Base-by-base conservation (phyloP, 1,140 invertebrate genomes). In the Sweltsa coloradensis region DNA sequence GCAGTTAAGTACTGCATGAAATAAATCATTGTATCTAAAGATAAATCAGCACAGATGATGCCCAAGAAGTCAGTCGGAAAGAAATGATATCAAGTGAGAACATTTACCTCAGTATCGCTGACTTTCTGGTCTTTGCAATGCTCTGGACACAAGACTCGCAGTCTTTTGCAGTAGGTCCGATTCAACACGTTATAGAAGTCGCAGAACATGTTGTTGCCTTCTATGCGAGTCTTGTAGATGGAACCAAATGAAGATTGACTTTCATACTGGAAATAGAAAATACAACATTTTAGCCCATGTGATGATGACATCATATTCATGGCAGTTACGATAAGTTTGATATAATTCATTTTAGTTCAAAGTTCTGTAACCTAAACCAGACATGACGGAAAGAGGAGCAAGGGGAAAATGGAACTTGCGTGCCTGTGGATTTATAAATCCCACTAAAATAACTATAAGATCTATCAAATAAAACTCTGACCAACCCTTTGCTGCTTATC, bases 41-140 rank as follows among this genome's bases (percentile, higher is more conserved):
- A n/a, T n/a, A n/a, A n/a, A n/a, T n/a, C n/a, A n/a, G n/a, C n/a
- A n/a, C n/a, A n/a, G n/a, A n/a, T n/a, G n/a, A n/a, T n/a, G n/a
- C n/a, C n/a, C n/a, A n/a, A n/a, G n/a, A n/a, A n/a, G n/a, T n/a
- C n/a, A n/a, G n/a, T n/a, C n/a, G n/a, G n/a, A n/a, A n/a, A n/a
- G n/a, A n/a, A n/a, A n/a, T n/a, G n/a, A n/a, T n/a, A n/a, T n/a
- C n/a, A n/a, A n/a, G n/a, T n/a, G n/a, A 13, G 5, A 9, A n/a
- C 31, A 51, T 47, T 56, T 49, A 66, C 83, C 57, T 89, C 83
- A 7, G 73, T 73, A 52, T 85, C 83, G 45, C 69, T 75, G 24
- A 95, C 80, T 72, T 95, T 93, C 0, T 89, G 84, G 60, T 97
- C 93, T 70, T 97, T 98, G 50, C 85, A 90, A 63, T 99, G 96